Percentiles rank a stretch among this genome's conserved stretches.
phyloP scores from a whole-genome alignment of 2,888 invertebrate species.

The Patella ulyssiponensis region DNA sequence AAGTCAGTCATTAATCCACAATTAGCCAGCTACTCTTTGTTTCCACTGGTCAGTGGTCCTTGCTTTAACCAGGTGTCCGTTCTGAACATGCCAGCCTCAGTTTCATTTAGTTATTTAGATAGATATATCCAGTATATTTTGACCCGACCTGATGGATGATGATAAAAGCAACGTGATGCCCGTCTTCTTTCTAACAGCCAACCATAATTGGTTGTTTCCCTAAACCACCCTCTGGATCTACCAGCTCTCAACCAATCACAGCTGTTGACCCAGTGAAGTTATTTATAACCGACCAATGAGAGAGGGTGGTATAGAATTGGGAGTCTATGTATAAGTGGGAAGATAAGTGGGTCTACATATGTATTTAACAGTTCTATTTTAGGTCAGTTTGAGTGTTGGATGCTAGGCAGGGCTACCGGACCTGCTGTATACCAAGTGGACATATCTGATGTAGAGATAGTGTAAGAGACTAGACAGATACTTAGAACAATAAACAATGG shows the following conservation, averaged over 20 bases:
- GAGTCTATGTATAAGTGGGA: too few species aligned
- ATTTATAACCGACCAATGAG: slow-evolving; percentile 44
- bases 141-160: too few species aligned
- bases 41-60: not conserved
- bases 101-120: not conserved
- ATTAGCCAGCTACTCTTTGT: not conserved
- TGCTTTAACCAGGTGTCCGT: too few species aligned
- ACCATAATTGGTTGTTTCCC: not conserved
- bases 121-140: too few species aligned
- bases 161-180: not conserved
- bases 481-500: too few species aligned
- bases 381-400: not conserved
- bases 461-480: too few species aligned
- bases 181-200: slow-evolving; percentile 1
- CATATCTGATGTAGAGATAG: too few species aligned
- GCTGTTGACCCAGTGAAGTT: slow-evolving; percentile 8
- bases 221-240: slow-evolving; percentile 3
- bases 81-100: not conserved
- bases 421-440: too few species aligned
- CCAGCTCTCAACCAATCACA: not conserved
- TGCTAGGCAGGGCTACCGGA: not conserved
- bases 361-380: too few species aligned
- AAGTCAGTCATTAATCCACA: too few species aligned
- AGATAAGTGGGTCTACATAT: too few species aligned
- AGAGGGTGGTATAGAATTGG: slow-evolving; percentile 1